Percentiles rank a stretch among this genome's conserved stretches.
These are phyloP conservation scores for Lagopus muta DNA, from an alignment of 2,113 vertebrate species.

Conservation along the genomic window DNA sequence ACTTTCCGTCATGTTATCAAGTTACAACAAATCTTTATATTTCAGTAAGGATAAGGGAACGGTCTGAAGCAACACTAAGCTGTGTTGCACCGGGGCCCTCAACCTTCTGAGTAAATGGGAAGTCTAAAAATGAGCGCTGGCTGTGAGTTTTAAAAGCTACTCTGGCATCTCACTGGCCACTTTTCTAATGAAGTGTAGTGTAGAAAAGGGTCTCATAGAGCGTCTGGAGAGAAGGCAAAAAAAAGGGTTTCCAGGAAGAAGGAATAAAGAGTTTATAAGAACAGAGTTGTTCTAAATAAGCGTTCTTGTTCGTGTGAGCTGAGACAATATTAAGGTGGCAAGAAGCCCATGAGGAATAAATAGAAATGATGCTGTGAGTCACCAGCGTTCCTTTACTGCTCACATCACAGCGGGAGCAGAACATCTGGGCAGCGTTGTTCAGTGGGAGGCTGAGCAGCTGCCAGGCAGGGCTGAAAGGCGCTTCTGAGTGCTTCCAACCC, in stretches of 20 bases:
- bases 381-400: background rate
- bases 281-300: background rate
- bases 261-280: background rate
- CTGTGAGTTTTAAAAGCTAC: background rate
- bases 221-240: background rate
- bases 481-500: background rate
- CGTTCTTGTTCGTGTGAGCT: background rate
- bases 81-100: background rate
- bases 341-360: background rate
- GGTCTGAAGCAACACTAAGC: background rate
- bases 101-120: background rate
- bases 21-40: background rate
- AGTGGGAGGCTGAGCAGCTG: background rate
- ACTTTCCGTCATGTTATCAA: no score
- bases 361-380: background rate
- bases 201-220: background rate
- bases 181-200: background rate
- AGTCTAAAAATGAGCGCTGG: background rate
- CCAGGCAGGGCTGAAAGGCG: accelerated
- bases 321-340: background rate
- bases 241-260: background rate
- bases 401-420: accelerated
- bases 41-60: background rate
- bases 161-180: background rate
- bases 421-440: background rate